A percentile compares a stretch with the other conserved stretches of the same genome.
Evolutionary conservation across 2,888 invertebrate species (phyloP).

Genomic region (Pandemis corylana): DNA sequence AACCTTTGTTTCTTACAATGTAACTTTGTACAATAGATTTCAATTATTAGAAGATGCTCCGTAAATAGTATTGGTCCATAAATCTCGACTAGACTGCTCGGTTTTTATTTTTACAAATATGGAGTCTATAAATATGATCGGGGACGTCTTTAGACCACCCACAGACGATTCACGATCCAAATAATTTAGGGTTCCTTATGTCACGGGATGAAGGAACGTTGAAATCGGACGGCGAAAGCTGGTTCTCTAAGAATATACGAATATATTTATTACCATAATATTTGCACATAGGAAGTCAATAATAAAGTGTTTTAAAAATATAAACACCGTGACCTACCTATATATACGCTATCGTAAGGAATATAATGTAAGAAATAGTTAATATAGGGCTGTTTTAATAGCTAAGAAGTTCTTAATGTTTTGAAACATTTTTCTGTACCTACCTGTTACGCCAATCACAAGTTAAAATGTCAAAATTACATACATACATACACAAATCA

Average conservation of each 20-base stretch:
- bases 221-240: not conserved
- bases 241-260: not conserved
- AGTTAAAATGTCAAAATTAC: no score
- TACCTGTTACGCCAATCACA: no score
- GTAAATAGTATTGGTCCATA: constrained; percentile 23
- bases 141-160: constrained; percentile 39
- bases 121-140: constrained; percentile 41
- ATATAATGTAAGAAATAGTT: no score
- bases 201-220: not conserved
- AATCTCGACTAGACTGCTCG: constrained; percentile 41
- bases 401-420: no score
- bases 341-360: no score
- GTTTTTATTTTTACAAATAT: constrained; percentile 42
- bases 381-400: no score
- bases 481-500: no score
- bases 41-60: constrained; percentile 31
- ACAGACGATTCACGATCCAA: constrained; percentile 36
- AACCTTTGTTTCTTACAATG: constrained; percentile 19
- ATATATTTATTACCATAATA: no score
- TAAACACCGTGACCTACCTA: no score
- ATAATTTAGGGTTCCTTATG: constrained; percentile 37
- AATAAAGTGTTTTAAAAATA: no score
- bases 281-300: no score
- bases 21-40: constrained; percentile 24
- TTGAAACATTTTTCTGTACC: no score